Evolutionary conservation across 2,888 invertebrate species (phyloP), one percentile per base, ranked within the genome.

Genomic region (Panzeria rudis): DNA sequence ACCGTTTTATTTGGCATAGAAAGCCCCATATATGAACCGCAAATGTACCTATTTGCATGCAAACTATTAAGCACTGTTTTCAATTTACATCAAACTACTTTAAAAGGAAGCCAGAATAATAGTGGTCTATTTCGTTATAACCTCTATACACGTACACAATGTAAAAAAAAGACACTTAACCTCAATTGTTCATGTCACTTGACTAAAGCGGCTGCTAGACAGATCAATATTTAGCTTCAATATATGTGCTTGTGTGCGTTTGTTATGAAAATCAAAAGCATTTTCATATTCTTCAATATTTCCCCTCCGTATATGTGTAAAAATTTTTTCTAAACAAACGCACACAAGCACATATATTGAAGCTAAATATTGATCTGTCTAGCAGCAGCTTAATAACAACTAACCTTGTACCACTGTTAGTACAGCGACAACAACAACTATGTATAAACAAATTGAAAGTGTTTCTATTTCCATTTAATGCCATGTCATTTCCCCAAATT

Each of bases 101-200:
- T 1, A 5, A 7, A 25, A 54, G 3, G 2, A 3, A 25, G 8
- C 13, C 54, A 54, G 8, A 50, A 50, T 20, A 50, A 3, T 20
- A 1, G 50, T 50, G 50, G 50, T 20, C 50, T 50, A 8, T n/a
- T 47, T 17, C 4, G 44, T 47, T 17, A 6, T 23, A n/a, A n/a
- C 13, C 52, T 11, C 50, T 52, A 6, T 9, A 13, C 25, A 54
- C 54, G 54, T 54, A 54, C 9, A 54, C 5, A 25, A 54, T 50
- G 9, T 17, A 29, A 29, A 29, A 29, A 29, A 5, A 41, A 41
- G 20, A 61, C 38, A 38, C 35, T 61, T 61, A 61, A 61, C 61
- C 61, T 61, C 61, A 61, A 61, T 61, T 61, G 61, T 61, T 61
- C 61, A 13, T 61, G 61, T 23, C 61, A 61, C 61, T 13, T 38